These are phyloP conservation scores for Pavo muticus DNA, from an alignment of 2,113 vertebrate genomes.

Conservation along the genomic window DNA sequence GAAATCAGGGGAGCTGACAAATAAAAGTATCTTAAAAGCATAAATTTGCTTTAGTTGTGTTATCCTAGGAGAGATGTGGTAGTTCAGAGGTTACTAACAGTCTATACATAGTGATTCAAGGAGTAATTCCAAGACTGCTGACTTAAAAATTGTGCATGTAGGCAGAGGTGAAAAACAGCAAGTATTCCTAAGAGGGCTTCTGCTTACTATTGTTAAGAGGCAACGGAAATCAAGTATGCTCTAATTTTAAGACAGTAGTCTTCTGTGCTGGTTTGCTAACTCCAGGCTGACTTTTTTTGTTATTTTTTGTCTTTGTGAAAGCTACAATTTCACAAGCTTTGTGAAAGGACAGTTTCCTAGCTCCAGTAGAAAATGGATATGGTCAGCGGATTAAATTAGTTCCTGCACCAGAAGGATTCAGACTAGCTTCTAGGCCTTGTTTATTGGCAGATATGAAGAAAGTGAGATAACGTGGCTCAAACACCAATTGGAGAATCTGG, in stretches of 20 bases:
- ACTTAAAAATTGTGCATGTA: neutral
- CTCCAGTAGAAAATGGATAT: neutral
- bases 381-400: neutral
- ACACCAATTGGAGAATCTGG: neutral
- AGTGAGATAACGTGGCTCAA: neutral
- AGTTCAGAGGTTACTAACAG: neutral
- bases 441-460: neutral
- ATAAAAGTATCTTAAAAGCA: neutral
- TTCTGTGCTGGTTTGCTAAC: neutral
- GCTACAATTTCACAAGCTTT: neutral
- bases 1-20: neutral
- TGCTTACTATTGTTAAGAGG: neutral
- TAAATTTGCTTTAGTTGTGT: neutral
- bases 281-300: neutral
- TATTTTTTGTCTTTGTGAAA: neutral
- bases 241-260: neutral
- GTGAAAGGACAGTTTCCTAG: neutral
- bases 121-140: neutral
- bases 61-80: neutral
- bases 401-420: neutral
- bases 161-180: neutral
- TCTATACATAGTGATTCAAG: neutral
- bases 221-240: neutral
- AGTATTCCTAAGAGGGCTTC: neutral
- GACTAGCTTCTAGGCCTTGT: neutral